Base-by-base conservation (phyloP, 2,113 vertebrate genomes). In the Pituophis catenifer region DNA sequence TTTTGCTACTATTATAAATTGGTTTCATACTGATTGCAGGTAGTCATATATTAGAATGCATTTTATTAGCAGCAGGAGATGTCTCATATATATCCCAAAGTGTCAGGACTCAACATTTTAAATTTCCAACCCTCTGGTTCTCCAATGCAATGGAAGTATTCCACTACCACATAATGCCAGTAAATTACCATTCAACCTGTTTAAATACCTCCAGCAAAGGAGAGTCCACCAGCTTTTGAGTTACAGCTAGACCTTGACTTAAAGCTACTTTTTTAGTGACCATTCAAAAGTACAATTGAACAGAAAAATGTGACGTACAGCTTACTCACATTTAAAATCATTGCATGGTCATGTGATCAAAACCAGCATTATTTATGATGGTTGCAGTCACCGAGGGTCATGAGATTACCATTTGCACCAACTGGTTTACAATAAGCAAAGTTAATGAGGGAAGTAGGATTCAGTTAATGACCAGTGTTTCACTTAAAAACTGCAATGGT, bases 111-210 rank as follows among this genome's bases (percentile, higher is more conserved):
- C 26, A 50, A 81, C 7, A 23, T 26, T 88, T 89, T 6, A 23
- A 10, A 38, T 29, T 50, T 88, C 65, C 70, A 0, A 0, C 10
- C 38, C 15, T 0, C 62, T 8, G 19, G 0, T 90, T 91, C 11
- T 55, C 93, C 52, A 0, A 0, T 50, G 48, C 58, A 15, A 26
- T 1, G 65, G 5, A 59, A 91, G 1, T 38, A 48, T 87, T 3
- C 0, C 5, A 75, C 70, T 33, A 33, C 70, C n/a, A 75, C 6
- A 75, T 33, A 33, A 19, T 17, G 6, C 70, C 70, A 33, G 13
- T 75, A 33, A 75, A 75, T 75, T 33, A 33, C 5, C 13, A 33
- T 15, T 75, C n/a, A n/a, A 1, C 13, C 65, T 75, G 13, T 75
- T 33, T 33, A 75, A 75, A 75, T 15, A 7, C n/a, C 15, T 33